phyloP scores from a whole-genome alignment of 2,113 vertebrate genomes.

The Dipodomys ordii region DNA sequence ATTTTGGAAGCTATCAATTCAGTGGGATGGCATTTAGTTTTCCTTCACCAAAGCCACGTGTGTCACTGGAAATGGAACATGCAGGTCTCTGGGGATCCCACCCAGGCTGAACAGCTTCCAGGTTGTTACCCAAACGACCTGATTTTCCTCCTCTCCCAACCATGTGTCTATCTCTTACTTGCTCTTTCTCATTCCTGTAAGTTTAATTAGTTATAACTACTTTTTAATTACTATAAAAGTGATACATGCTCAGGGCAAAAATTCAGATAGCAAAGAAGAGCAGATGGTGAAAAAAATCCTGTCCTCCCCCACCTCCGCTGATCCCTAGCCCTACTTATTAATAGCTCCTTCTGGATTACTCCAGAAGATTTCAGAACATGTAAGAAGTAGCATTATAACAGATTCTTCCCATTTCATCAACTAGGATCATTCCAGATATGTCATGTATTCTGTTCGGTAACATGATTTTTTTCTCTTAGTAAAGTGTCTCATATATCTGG shows the following conservation, averaged over 20 bases:
- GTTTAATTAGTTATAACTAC: slow-evolving; percentile 67
- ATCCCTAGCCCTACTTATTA: background rate
- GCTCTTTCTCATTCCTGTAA: slow-evolving; percentile 36
- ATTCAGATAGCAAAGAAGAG: slow-evolving; percentile 1
- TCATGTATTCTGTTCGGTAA: background rate
- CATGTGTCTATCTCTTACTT: background rate
- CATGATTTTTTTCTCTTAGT: background rate
- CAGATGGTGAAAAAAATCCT: background rate
- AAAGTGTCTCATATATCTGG: background rate
- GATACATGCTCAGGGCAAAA: slow-evolving; percentile 52
- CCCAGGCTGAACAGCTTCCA: background rate
- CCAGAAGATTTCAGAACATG: background rate
- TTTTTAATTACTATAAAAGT: slow-evolving; percentile 68
- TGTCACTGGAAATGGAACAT: background rate
- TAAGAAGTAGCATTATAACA: background rate
- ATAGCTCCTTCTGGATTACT: background rate
- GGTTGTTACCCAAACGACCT: background rate
- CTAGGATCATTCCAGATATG: background rate
- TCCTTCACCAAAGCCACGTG: background rate
- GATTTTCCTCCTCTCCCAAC: slow-evolving; percentile 5
- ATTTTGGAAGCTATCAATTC: background rate
- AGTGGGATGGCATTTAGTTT: background rate
- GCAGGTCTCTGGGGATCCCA: background rate
- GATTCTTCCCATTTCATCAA: background rate
- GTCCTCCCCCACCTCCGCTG: background rate